phyloP scores from a whole-genome alignment of 2,797 vertebrate species.

The Peromyscus aztecus region DNA sequence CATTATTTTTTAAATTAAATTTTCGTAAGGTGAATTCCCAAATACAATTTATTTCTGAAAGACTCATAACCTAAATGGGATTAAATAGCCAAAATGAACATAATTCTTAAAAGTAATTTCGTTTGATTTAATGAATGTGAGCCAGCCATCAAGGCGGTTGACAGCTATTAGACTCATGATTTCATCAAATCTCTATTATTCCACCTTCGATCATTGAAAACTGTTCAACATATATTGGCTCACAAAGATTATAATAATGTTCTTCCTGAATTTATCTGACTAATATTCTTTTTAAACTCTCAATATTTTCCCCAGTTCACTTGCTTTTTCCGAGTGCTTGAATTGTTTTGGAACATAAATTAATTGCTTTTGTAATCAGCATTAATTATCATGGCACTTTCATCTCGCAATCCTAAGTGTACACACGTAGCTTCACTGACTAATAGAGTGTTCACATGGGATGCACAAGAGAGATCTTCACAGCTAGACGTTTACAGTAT shows the following conservation, averaged over 20 bases:
- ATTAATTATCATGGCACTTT: constrained; percentile 53
- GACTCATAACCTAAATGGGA: constrained; percentile 65
- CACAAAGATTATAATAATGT: constrained; percentile 29
- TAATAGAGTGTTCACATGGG: constrained; percentile 22
- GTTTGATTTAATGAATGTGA: constrained; percentile 55
- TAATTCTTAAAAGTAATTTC: constrained; percentile 65
- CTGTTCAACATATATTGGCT: constrained; percentile 47
- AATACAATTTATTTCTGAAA: constrained; percentile 73
- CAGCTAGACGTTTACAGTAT: neutral
- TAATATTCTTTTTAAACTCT: constrained; percentile 48
- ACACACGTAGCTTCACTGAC: constrained; percentile 2
- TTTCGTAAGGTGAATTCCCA: constrained; percentile 60
- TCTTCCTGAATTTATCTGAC: constrained; percentile 52
- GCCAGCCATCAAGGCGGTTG: constrained; percentile 6
- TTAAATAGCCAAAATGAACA: constrained; percentile 68
- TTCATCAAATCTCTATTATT: constrained; percentile 75
- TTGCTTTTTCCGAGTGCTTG: constrained; percentile 50
- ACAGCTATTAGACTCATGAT: constrained; percentile 71
- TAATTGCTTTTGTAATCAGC: constrained; percentile 27
- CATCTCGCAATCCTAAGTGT: constrained; percentile 12
- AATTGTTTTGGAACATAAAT: constrained; percentile 33
- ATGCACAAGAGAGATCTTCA: constrained; percentile 32
- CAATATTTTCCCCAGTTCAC: neutral
- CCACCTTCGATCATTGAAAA: constrained; percentile 59
- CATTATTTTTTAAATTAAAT: constrained; percentile 53